Evolutionary conservation across 2,888 invertebrate species (phyloP).

Genomic region (Temnothorax rugatulus): DNA sequence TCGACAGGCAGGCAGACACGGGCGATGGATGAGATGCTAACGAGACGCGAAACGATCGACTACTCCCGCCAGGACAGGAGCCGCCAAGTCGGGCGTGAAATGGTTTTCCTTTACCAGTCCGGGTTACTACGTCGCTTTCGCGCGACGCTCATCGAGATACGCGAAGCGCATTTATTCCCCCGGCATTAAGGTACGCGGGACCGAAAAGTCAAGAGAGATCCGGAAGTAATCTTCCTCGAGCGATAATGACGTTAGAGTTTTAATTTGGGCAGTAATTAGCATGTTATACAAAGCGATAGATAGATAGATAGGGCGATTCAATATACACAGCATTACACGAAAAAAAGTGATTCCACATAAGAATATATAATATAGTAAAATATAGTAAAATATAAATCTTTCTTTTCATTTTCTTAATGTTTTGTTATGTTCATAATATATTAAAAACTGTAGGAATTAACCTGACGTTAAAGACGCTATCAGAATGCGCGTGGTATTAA

Average conservation of each 20-base stretch:
- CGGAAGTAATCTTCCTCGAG: conserved; percentile 8
- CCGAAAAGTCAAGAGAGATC: neutral
- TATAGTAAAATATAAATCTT: neutral
- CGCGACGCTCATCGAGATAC: conserved; percentile 58
- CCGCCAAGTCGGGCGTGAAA: conserved; percentile 79
- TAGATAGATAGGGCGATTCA: too few relatives aligned
- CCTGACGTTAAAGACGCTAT: neutral
- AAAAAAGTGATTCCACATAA: neutral
- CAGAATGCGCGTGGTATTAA: neutral
- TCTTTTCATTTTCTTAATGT: neutral
- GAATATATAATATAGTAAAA: neutral
- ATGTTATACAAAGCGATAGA: neutral
- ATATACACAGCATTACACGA: neutral
- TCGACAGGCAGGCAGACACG: conserved; percentile 72
- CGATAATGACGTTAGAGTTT: conserved; percentile 1
- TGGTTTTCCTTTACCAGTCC: conserved; percentile 80
- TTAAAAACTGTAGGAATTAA: conserved; percentile 10
- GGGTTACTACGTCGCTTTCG: conserved; percentile 48
- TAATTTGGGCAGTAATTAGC: neutral
- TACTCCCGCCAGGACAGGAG: conserved; percentile 73
- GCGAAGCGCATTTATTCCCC: conserved; percentile 58
- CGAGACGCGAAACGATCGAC: conserved; percentile 81
- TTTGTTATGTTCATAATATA: neutral
- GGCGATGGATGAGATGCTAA: conserved; percentile 81
- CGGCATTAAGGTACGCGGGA: conserved; percentile 3